These are phyloP conservation scores for Nematopogon swammerdamellus DNA, from an alignment of 2,888 invertebrate genomes.

Conservation along the genomic window DNA sequence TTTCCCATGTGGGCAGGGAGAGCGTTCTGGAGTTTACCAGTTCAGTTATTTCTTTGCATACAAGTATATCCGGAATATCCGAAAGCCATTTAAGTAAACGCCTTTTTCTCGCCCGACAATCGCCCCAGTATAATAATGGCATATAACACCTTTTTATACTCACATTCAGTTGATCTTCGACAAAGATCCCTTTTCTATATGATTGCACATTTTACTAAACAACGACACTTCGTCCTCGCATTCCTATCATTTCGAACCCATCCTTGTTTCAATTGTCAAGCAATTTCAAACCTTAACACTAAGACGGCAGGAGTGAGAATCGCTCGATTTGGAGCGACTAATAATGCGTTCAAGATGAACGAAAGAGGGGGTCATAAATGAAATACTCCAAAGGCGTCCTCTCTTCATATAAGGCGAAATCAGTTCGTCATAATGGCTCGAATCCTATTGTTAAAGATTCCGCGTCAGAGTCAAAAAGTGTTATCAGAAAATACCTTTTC, in stretches of 20 bases:
- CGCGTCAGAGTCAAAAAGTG: conserved; percentile 20
- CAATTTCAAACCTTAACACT: conserved; percentile 3
- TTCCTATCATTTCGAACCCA: conserved; percentile 21
- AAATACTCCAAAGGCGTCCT: conserved; percentile 24
- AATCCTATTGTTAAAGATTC: conserved; percentile 31
- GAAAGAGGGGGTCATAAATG: conserved; percentile 19
- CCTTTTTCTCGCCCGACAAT: too few species aligned
- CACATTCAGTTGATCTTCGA: neutral
- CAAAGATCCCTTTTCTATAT: conserved; percentile 31
- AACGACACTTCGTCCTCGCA: conserved; percentile 22
- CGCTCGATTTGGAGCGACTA: too few species aligned
- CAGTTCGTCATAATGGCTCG: conserved; percentile 36
- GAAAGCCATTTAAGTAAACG: too few species aligned
- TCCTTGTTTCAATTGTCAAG: conserved; percentile 9
- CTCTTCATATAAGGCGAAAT: conserved; percentile 33
- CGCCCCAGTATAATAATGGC: neutral
- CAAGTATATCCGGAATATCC: too few species aligned
- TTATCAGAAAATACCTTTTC: conserved; percentile 35
- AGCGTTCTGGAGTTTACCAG: too few species aligned
- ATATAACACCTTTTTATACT: neutral
- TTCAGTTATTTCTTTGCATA: too few species aligned
- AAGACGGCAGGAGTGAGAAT: too few species aligned
- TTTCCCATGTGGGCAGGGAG: too few species aligned
- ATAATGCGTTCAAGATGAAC: neutral
- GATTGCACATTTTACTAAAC: conserved; percentile 48